Percentiles rank a stretch among this genome's conserved stretches.
Conservation (phyloP, 2,888 invertebrate species). For the Halictus quadricinctus region DNA sequence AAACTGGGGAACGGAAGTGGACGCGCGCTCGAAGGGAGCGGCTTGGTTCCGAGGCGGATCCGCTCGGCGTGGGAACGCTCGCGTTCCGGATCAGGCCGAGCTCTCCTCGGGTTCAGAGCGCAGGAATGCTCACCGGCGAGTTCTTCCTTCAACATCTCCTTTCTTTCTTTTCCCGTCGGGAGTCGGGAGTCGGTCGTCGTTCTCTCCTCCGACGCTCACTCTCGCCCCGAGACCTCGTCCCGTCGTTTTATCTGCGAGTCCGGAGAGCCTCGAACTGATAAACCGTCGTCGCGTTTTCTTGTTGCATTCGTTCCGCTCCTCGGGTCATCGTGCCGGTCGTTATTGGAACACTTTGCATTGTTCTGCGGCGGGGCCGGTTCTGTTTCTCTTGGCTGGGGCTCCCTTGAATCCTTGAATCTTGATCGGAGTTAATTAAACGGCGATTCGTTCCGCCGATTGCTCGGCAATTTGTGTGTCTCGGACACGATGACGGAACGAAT, state of each 20-base stretch:
- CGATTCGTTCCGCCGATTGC: conserved; percentile 4
- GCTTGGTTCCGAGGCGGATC: conserved; percentile 30
- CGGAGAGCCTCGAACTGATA: conserved; percentile 38
- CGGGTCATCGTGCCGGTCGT: conserved; percentile 1
- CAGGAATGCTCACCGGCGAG: conserved; percentile 69
- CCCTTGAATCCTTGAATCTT: background rate
- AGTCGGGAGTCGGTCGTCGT: background rate
- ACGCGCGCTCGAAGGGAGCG: conserved; percentile 47
- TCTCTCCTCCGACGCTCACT: background rate
- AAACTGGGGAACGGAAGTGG: conserved; percentile 59
- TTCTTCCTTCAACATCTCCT: conserved; percentile 55
- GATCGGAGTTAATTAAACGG: conserved; percentile 30
- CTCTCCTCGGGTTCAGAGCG: conserved; percentile 44
- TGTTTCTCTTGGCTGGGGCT: background rate
- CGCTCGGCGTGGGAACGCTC: conserved; percentile 62
- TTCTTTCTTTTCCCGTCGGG: conserved; percentile 16
- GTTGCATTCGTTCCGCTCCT: conserved; percentile 1
- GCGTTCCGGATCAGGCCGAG: conserved; percentile 60
- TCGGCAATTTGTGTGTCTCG: conserved; percentile 6
- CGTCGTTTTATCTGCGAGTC: conserved; percentile 32
- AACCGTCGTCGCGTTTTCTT: conserved; percentile 31
- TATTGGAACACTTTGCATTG: conserved; percentile 24
- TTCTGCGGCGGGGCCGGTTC: background rate
- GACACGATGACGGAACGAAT: background rate
- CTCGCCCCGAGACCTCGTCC: background rate